These are phyloP conservation scores for Heliconius ethilla DNA, from an alignment of 2,888 invertebrate species.

Conservation along the genomic window DNA sequence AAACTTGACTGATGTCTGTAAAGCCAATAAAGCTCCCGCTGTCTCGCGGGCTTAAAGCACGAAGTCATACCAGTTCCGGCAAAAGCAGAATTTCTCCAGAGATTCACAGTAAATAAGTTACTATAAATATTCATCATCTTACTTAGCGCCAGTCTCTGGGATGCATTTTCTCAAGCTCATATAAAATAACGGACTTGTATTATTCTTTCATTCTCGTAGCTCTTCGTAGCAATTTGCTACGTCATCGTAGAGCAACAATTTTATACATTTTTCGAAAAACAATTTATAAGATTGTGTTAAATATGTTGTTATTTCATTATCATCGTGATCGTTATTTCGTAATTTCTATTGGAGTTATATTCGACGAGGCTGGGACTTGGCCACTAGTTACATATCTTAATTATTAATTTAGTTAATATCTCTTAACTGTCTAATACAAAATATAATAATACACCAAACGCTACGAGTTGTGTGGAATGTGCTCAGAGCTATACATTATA, in stretches of 20 bases:
- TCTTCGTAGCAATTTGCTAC: conserved; percentile 25
- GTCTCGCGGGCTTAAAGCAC: neutral
- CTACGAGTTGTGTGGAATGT: too few species aligned
- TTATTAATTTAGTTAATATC: too few species aligned
- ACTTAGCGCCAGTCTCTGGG: neutral
- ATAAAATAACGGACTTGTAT: conserved; percentile 28
- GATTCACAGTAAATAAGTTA: conserved; percentile 14
- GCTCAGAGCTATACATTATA: too few species aligned
- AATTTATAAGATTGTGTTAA: neutral
- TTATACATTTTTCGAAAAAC: neutral
- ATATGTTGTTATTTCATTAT: neutral
- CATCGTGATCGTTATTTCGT: too few species aligned
- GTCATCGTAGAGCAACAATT: neutral
- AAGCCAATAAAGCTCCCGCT: neutral
- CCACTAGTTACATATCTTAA: too few species aligned
- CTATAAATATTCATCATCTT: conserved; percentile 21
- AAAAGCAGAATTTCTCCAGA: conserved; percentile 17
- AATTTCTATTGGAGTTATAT: too few species aligned
- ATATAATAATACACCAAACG: too few species aligned
- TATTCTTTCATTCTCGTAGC: conserved; percentile 32
- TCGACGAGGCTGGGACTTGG: too few species aligned
- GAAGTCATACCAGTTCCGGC: neutral
- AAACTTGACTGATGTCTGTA: neutral
- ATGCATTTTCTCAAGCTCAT: conserved; percentile 26
- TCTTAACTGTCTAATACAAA: too few species aligned